Evolutionary conservation across 2,888 invertebrate species (phyloP).

Genomic region (Lithophane semibrunnea): DNA sequence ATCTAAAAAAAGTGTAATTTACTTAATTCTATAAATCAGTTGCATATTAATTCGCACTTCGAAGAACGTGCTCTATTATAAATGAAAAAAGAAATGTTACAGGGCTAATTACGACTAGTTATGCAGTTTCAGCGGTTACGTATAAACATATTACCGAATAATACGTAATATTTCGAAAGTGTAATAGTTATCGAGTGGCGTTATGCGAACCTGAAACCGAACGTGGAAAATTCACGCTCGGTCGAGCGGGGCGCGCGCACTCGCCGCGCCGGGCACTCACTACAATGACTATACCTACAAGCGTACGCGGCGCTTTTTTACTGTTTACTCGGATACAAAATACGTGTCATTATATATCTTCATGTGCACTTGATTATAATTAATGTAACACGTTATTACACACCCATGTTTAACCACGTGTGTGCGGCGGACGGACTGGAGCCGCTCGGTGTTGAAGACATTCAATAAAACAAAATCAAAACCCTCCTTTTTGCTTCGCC

Average conservation of each 20-base stretch:
- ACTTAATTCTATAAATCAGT: slow-evolving; percentile 15
- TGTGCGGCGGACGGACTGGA: slow-evolving; percentile 8
- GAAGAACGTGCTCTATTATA: slow-evolving; percentile 55
- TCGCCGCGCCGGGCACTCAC: slow-evolving; percentile 17
- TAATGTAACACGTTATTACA: slow-evolving; percentile 32
- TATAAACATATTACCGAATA: slow-evolving; percentile 83
- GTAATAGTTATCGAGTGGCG: slow-evolving; percentile 86
- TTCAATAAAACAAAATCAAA: background rate
- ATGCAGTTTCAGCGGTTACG: slow-evolving; percentile 82
- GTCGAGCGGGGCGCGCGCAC: slow-evolving; percentile 80
- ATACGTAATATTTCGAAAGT: slow-evolving; percentile 88
- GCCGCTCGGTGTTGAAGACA: background rate
- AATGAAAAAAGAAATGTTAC: slow-evolving; percentile 55
- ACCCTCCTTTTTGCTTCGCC: too few species aligned
- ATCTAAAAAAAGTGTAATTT: background rate
- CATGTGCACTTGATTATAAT: slow-evolving; percentile 34
- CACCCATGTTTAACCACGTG: slow-evolving; percentile 30
- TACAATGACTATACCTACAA: background rate
- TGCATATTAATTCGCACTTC: slow-evolving; percentile 29
- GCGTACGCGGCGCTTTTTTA: slow-evolving; percentile 31
- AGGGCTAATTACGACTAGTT: slow-evolving; percentile 63
- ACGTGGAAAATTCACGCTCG: slow-evolving; percentile 89
- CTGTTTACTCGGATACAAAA: slow-evolving; percentile 41
- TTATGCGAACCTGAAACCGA: slow-evolving; percentile 88
- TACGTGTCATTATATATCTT: slow-evolving; percentile 42